These are phyloP conservation scores for Drosophila dunni DNA, from an alignment of 1,140 invertebrate genomes.

Conservation along the genomic window DNA sequence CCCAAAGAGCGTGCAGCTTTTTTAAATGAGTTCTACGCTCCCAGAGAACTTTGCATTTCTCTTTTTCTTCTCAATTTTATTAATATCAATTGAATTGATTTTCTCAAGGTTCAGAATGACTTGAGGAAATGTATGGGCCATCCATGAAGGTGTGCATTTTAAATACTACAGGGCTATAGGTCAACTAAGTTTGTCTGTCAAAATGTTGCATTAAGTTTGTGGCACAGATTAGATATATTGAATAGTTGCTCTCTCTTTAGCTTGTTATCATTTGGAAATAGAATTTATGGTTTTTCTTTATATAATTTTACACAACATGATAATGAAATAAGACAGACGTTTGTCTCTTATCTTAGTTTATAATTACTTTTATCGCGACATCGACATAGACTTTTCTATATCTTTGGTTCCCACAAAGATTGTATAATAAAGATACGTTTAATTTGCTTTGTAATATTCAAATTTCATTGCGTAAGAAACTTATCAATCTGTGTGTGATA, in stretches of 20 bases:
- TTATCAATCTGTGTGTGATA: neutral
- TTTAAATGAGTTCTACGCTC: constrained; percentile 32
- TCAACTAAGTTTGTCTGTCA: constrained; percentile 26
- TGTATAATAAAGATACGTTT: constrained; percentile 4
- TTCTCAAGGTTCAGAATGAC: constrained; percentile 72
- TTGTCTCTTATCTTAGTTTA: constrained; percentile 21
- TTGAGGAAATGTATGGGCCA: constrained; percentile 32
- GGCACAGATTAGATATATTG: constrained; percentile 4
- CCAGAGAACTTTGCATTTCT: constrained; percentile 27
- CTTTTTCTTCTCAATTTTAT: constrained; percentile 52
- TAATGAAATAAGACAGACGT: constrained; percentile 6
- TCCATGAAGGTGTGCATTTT: constrained; percentile 31
- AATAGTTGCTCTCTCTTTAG: neutral
- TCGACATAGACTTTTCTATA: constrained; percentile 48
- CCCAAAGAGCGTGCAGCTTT: constrained; percentile 31
- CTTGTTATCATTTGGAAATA: constrained; percentile 7
- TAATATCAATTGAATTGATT: constrained; percentile 80
- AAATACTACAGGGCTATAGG: constrained; percentile 17
- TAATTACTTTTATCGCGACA: constrained; percentile 43
- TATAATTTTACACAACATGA: constrained; percentile 11
- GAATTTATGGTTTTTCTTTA: constrained; percentile 17
- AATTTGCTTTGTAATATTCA: neutral
- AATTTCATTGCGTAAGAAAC: neutral
- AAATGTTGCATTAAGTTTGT: constrained; percentile 44
- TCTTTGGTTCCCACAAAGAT: constrained; percentile 36